Conservation (phyloP, 2,888 invertebrate species). For the Mellilla xanthometata region DNA sequence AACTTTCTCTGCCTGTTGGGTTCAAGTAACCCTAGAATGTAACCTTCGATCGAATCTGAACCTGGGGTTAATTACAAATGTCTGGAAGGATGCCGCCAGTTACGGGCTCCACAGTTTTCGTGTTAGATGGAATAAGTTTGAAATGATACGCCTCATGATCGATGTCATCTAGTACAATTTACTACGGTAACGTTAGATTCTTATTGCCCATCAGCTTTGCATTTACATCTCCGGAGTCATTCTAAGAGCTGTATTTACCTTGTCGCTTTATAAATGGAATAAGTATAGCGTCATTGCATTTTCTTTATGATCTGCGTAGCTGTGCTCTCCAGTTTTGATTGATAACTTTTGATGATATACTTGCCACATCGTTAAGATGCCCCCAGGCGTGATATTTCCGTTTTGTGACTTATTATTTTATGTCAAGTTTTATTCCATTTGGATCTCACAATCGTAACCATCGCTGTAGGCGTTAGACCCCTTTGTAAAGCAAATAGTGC, state of each 20-base stretch:
- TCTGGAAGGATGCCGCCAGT: conserved; percentile 29
- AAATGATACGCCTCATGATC: conserved; percentile 30
- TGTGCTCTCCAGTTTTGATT: conserved; percentile 21
- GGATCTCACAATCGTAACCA: conserved; percentile 58
- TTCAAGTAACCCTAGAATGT: conserved; percentile 38
- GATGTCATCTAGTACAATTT: conserved; percentile 39
- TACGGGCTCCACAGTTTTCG: conserved; percentile 14
- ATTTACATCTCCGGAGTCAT: conserved; percentile 29
- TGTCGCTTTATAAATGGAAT: conserved; percentile 33
- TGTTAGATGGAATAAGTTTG: conserved; percentile 20
- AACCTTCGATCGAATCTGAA: conserved; percentile 38
- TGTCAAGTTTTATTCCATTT: conserved; percentile 45
- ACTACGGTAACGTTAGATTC: conserved; percentile 27
- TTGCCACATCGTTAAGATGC: conserved; percentile 6
- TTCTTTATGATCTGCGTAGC: conserved; percentile 32
- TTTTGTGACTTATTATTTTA: conserved; percentile 43
- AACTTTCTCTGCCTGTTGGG: conserved; percentile 46
- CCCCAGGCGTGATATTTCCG: conserved; percentile 17
- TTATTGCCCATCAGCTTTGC: conserved; percentile 30
- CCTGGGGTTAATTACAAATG: conserved; percentile 49
- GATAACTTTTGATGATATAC: conserved; percentile 25
- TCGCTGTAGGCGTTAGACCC: conserved; percentile 57
- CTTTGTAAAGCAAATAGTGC: conserved; percentile 49
- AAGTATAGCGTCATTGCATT: conserved; percentile 28
- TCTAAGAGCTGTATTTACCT: conserved; percentile 24